Evolutionary conservation across 1,140 invertebrate species (phyloP).

Genomic region (Drosophila funebris): DNA sequence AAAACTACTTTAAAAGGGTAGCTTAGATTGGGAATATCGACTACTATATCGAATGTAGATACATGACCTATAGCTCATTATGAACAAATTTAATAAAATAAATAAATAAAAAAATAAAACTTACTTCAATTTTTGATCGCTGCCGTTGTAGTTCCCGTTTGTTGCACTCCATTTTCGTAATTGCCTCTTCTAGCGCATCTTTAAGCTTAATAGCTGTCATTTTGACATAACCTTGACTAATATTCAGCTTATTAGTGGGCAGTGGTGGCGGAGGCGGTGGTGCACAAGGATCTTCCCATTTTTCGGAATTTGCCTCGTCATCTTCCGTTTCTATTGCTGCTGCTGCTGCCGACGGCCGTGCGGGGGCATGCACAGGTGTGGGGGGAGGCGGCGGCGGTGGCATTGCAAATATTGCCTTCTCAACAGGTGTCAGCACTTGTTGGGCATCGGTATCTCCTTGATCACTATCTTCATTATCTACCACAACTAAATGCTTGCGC

Average conservation of each 20-base stretch:
- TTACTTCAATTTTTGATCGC: conserved; percentile 24
- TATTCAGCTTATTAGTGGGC: conserved; percentile 28
- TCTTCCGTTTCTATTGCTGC: conserved; percentile 39
- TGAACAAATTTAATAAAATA: not conserved
- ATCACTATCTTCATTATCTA: conserved; percentile 22
- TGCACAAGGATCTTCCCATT: conserved; percentile 71
- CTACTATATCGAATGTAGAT: not conserved
- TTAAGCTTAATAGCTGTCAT: conserved; percentile 59
- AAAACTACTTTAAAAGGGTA: not conserved
- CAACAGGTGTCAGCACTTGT: conserved; percentile 51
- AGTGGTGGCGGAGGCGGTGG: conserved; percentile 69
- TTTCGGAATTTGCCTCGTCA: conserved; percentile 65
- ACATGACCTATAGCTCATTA: no score
- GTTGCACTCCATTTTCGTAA: conserved; percentile 60
- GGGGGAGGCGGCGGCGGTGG: conserved; percentile 76
- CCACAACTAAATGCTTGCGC: conserved; percentile 24
- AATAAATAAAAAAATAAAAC: not conserved
- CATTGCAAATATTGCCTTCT: conserved; percentile 45
- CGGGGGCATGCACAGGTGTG: conserved; percentile 65
- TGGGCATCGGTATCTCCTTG: conserved; percentile 6
- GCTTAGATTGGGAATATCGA: not conserved
- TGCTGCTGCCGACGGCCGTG: conserved; percentile 2
- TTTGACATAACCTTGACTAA: conserved; percentile 48
- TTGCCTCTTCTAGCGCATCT: conserved; percentile 67
- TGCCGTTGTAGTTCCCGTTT: conserved; percentile 29